Conservation (phyloP, 1,140 invertebrate species). For the Drosophila nasuta region DNA sequence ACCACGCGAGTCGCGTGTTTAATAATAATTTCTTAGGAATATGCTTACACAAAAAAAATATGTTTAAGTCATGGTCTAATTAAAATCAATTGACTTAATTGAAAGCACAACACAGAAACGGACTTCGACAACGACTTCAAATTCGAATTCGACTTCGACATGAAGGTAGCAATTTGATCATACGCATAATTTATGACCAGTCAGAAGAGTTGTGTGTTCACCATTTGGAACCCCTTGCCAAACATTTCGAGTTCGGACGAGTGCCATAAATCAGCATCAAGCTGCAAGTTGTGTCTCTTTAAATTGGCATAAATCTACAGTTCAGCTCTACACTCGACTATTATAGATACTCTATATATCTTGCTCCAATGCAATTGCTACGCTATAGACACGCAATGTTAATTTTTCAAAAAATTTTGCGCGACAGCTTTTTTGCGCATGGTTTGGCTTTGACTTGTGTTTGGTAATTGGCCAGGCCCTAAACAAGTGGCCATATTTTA, state of each 20-base stretch:
- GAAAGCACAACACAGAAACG: conserved; percentile 70
- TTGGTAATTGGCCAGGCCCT: conserved; percentile 69
- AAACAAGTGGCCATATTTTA: conserved; percentile 76
- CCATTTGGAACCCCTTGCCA: conserved; percentile 8
- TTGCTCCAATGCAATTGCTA: not conserved
- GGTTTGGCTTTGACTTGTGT: conserved; percentile 21
- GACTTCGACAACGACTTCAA: not conserved
- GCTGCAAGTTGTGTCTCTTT: conserved; percentile 54
- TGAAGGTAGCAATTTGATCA: conserved; percentile 82
- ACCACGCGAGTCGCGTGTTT: conserved; percentile 67
- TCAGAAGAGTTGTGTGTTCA: not conserved
- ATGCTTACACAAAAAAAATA: conserved; percentile 59
- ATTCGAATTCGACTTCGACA: conserved; percentile 42
- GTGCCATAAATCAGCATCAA: conserved; percentile 71
- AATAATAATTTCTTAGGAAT: conserved; percentile 81
- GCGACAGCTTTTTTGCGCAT: conserved; percentile 69
- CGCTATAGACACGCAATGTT: conserved; percentile 54
- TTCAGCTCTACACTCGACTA: conserved; percentile 9
- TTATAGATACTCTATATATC: conserved; percentile 41
- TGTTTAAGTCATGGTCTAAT: conserved; percentile 79
- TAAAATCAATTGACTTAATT: conserved; percentile 83
- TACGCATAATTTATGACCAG: conserved; percentile 66
- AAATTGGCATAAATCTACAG: conserved; percentile 77
- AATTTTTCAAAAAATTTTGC: conserved; percentile 76
- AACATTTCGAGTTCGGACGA: conserved; percentile 26